Percentiles rank a stretch among this genome's conserved stretches.
These are phyloP conservation scores for Lamellibrachia columna DNA, from an alignment of 2,888 invertebrate genomes.

Conservation along the genomic window DNA sequence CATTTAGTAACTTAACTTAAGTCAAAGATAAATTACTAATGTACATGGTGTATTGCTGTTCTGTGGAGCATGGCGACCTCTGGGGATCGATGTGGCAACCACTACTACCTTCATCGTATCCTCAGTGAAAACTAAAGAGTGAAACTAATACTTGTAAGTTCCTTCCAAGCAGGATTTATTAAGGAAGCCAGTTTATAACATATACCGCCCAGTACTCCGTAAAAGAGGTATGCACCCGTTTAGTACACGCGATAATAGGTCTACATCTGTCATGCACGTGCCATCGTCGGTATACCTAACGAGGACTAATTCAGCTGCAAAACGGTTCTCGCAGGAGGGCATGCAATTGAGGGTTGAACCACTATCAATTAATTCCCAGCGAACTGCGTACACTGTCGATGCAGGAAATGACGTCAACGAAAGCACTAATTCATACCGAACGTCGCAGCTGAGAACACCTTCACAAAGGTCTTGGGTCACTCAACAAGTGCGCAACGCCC, in stretches of 20 bases:
- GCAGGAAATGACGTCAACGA: background rate
- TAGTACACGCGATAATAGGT: background rate
- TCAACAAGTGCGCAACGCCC: background rate
- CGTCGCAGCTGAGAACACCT: background rate
- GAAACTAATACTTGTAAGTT: background rate
- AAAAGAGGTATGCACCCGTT: background rate
- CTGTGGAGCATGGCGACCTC: background rate
- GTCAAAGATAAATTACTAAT: too few relatives aligned
- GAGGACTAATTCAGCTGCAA: background rate
- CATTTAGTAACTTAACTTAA: background rate
- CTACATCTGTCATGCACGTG: background rate
- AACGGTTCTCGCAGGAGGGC: background rate
- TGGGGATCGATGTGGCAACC: background rate
- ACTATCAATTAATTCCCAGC: background rate
- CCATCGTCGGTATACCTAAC: background rate
- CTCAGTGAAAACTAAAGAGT: too few relatives aligned
- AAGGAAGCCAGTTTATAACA: background rate
- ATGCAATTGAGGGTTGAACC: background rate
- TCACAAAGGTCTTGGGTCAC: background rate
- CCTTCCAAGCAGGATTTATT: background rate
- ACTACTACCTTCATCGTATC: background rate
- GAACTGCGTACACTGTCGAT: background rate
- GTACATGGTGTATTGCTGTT: background rate
- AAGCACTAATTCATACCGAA: background rate
- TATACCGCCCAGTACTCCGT: background rate